Evolutionary conservation across 1,140 invertebrate species (phyloP).

Genomic region (Thrips palmi): DNA sequence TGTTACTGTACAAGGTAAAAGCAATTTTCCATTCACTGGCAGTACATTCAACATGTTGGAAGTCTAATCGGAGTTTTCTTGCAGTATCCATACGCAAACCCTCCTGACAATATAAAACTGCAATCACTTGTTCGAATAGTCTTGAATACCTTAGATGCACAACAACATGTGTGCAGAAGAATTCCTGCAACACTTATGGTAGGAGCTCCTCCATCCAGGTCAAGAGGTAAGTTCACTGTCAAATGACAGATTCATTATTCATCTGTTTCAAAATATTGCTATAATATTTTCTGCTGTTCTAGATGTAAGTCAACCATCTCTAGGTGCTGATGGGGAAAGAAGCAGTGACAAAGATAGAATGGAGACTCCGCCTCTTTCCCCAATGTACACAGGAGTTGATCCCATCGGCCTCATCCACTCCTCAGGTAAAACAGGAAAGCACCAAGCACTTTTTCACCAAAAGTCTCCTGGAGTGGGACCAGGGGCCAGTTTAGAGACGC

Average conservation of each 20-base stretch:
- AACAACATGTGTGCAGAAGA: constrained; percentile 70
- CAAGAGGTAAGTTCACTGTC: constrained; percentile 36
- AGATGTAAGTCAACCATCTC: constrained; percentile 57
- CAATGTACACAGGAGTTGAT: constrained; percentile 25
- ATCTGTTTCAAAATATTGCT: not conserved
- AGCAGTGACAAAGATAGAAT: constrained; percentile 19
- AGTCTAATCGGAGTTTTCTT: constrained; percentile 17
- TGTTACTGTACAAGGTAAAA: constrained; percentile 86
- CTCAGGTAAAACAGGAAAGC: too few species aligned
- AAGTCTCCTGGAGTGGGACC: constrained; percentile 21
- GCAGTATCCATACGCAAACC: constrained; percentile 78
- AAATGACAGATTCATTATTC: not conserved
- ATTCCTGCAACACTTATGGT: constrained; percentile 59
- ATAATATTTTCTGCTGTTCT: constrained; percentile 13
- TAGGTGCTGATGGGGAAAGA: constrained; percentile 32
- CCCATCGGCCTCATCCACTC: constrained; percentile 15
- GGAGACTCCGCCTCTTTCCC: constrained; percentile 29
- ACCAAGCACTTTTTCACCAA: constrained; percentile 21
- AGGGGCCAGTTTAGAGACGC: constrained; percentile 41
- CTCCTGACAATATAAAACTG: constrained; percentile 59
- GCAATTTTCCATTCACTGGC: constrained; percentile 7
- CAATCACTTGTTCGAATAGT: constrained; percentile 73
- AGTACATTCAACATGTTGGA: not conserved
- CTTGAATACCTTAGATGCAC: constrained; percentile 81
- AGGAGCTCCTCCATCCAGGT: constrained; percentile 40